A percentile compares a stretch with the other conserved stretches of the same genome.
Conservation (phyloP, 2,113 vertebrate species). For the Anarhynchus alexandrinus region DNA sequence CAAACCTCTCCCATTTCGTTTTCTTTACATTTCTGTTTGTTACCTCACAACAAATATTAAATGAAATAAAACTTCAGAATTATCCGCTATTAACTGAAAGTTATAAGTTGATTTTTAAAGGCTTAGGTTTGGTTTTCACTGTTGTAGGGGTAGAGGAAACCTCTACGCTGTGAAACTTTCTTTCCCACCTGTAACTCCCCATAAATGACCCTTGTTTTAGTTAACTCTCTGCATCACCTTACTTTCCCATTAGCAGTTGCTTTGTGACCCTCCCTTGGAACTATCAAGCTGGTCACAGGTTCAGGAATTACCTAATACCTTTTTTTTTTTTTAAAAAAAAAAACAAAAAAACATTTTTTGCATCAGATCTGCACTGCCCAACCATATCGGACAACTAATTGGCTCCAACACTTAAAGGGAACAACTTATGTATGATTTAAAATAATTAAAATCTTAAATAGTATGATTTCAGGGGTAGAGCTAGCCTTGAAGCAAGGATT, state of each 20-base stretch:
- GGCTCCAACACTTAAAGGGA: background rate
- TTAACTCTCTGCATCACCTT: background rate
- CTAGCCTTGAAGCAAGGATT: constrained; percentile 41
- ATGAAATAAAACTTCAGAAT: background rate
- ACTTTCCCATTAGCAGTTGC: background rate
- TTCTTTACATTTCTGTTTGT: background rate
- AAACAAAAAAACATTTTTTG: background rate
- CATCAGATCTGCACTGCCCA: background rate
- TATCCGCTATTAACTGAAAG: background rate
- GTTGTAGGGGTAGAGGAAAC: background rate
- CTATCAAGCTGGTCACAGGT: background rate
- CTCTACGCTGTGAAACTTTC: background rate
- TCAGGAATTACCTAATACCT: background rate
- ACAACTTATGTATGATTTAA: constrained; percentile 35
- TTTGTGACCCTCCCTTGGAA: background rate
- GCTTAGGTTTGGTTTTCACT: background rate
- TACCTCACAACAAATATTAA: background rate
- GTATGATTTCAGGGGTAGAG: background rate
- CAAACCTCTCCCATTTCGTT: background rate
- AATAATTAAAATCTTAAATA: constrained; percentile 21
- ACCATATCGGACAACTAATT: background rate
- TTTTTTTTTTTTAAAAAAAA: background rate
- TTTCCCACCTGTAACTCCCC: background rate
- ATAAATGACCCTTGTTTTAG: background rate
- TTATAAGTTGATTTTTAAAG: background rate